Percentiles rank a stretch among this genome's conserved stretches.
Evolutionary conservation across 2,888 invertebrate species (phyloP).

Genomic region (Conchocele bisecta): DNA sequence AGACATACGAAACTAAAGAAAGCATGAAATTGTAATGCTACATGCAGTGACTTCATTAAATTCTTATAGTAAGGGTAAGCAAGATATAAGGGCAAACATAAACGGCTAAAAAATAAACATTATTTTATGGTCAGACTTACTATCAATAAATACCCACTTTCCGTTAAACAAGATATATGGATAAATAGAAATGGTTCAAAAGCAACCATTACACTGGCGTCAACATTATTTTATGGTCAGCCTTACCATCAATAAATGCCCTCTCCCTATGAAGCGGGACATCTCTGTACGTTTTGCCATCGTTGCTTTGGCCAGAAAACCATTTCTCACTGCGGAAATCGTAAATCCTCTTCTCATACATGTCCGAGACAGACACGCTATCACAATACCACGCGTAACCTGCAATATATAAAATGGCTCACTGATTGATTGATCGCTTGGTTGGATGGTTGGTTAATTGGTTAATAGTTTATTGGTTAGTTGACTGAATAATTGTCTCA

Average conservation of each 20-base stretch:
- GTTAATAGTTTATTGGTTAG: too few relatives aligned
- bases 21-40: too few relatives aligned
- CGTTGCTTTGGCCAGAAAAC: slow-evolving; percentile 77
- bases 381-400: slow-evolving; percentile 80
- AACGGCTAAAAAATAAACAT: neutral
- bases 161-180: slow-evolving; percentile 12
- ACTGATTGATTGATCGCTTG: too few relatives aligned
- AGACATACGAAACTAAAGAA: too few relatives aligned
- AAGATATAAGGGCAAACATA: neutral
- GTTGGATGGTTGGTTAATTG: too few relatives aligned
- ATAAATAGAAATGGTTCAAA: neutral
- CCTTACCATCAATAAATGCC: slow-evolving; percentile 73
- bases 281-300: slow-evolving; percentile 75
- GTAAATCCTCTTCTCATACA: slow-evolving; percentile 71
- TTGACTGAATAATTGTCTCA: too few relatives aligned
- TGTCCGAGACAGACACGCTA: slow-evolving; percentile 76
- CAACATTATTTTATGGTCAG: neutral
- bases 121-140: slow-evolving; percentile 43
- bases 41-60: too few relatives aligned
- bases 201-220: neutral
- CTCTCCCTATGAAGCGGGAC: slow-evolving; percentile 69
- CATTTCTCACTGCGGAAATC: slow-evolving; percentile 77
- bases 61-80: too few relatives aligned
- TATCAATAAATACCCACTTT: slow-evolving; percentile 72
- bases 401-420: slow-evolving; percentile 42